Percentiles rank a stretch among this genome's conserved stretches.
Conservation (phyloP, 2,888 invertebrate genomes). For the Megaustenia siamemsis region DNA sequence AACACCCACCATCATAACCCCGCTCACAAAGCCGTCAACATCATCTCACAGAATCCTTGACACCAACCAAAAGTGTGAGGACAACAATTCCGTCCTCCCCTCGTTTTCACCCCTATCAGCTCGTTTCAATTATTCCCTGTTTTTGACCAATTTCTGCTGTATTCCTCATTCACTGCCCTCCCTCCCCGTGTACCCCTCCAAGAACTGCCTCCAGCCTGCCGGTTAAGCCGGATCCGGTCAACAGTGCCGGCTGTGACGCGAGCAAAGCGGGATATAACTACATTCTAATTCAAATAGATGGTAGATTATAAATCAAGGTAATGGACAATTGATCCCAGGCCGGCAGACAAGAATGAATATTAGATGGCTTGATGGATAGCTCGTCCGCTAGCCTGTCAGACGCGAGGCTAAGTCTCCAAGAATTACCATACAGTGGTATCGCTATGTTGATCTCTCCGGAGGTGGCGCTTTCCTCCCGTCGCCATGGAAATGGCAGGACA, state of each 20-base stretch:
- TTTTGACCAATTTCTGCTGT: not conserved
- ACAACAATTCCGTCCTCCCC: not conserved
- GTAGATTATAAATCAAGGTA: slow-evolving; percentile 55
- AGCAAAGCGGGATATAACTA: slow-evolving; percentile 50
- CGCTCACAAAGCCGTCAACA: not conserved
- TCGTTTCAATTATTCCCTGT: slow-evolving; percentile 10
- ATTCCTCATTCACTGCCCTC: not conserved
- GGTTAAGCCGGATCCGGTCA: slow-evolving; percentile 18
- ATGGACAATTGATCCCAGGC: slow-evolving; percentile 52
- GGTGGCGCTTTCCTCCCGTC: slow-evolving; percentile 48
- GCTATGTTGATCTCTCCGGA: slow-evolving; percentile 40
- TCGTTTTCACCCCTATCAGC: not conserved
- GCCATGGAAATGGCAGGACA: slow-evolving; percentile 55
- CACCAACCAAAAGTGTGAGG: no score
- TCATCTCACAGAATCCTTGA: not conserved
- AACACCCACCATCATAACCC: not conserved
- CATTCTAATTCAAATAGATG: slow-evolving; percentile 55
- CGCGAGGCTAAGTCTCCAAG: slow-evolving; percentile 46
- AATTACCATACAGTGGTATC: slow-evolving; percentile 51
- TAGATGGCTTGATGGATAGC: slow-evolving; percentile 55
- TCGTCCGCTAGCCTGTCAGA: slow-evolving; percentile 47
- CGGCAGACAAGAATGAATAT: slow-evolving; percentile 55
- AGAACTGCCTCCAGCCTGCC: slow-evolving; percentile 2
- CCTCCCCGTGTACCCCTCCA: not conserved
- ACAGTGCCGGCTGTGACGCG: slow-evolving; percentile 27